These are phyloP conservation scores for Trichonephila clavipes DNA, from an alignment of 1,140 invertebrate species.

Conservation along the genomic window DNA sequence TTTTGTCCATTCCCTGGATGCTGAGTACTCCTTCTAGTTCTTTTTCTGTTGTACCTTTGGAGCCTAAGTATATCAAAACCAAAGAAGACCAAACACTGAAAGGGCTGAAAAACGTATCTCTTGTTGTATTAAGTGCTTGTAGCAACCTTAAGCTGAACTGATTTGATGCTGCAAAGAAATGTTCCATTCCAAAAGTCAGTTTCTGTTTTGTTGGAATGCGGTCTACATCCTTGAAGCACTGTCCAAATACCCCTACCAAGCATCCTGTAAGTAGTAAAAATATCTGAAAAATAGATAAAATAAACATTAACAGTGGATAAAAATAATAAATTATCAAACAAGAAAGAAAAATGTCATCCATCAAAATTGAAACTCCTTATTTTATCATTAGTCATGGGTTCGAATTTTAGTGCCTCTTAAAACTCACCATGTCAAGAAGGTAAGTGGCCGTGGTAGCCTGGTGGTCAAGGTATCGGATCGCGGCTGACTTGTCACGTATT, in stretches of 20 bases:
- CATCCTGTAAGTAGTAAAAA: background rate
- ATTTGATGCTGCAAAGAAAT: constrained; percentile 54
- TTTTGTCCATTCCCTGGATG: constrained; percentile 75
- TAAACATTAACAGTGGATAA: background rate
- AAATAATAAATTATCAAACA: too few relatives aligned
- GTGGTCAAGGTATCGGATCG: too few relatives aligned
- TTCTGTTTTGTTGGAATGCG: constrained; percentile 21
- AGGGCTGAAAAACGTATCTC: constrained; percentile 77
- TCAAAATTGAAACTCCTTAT: too few relatives aligned
- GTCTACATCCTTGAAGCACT: constrained; percentile 59
- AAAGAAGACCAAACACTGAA: constrained; percentile 78
- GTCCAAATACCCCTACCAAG: constrained; percentile 18
- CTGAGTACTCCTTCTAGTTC: constrained; percentile 78
- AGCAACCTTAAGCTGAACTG: constrained; percentile 54
- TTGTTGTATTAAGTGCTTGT: constrained; percentile 57
- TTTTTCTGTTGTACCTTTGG: constrained; percentile 78
- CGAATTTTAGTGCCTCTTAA: too few relatives aligned
- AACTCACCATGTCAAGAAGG: too few relatives aligned
- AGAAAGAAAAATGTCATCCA: too few relatives aligned
- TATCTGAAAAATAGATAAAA: constrained; percentile 59
- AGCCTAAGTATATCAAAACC: constrained; percentile 79
- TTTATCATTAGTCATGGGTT: too few relatives aligned
- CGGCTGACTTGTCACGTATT: too few relatives aligned
- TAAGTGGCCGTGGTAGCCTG: too few relatives aligned
- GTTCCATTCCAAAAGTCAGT: constrained; percentile 45